Percentiles rank a stretch among this genome's conserved stretches.
Conservation (phyloP, 1,140 invertebrate species). For the Linepithema humile region DNA sequence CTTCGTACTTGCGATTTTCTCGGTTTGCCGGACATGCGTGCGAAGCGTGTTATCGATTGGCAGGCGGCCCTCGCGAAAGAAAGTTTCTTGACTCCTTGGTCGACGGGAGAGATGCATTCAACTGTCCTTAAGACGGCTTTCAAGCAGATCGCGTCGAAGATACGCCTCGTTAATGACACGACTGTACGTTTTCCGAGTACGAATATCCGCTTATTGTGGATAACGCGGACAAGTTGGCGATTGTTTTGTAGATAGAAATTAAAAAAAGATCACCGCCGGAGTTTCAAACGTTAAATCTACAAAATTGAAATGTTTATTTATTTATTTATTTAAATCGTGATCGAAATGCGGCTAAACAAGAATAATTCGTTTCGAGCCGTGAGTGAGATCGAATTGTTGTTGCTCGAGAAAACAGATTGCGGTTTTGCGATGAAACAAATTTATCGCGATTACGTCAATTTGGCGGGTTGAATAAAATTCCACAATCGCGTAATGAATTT, state of each 20-base stretch:
- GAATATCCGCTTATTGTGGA: background rate
- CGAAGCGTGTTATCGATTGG: constrained; percentile 51
- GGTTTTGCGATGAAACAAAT: background rate
- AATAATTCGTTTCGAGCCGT: background rate
- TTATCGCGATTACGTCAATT: constrained; percentile 2
- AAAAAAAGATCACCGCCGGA: background rate
- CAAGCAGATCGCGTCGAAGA: constrained; percentile 22
- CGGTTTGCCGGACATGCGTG: constrained; percentile 33
- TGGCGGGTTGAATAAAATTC: constrained; percentile 21
- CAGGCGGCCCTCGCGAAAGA: background rate
- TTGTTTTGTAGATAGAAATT: background rate
- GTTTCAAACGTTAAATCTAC: background rate
- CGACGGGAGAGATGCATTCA: constrained; percentile 23
- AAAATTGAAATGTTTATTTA: no score
- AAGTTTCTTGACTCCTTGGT: constrained; percentile 50
- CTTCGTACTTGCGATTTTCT: constrained; percentile 53
- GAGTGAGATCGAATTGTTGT: background rate
- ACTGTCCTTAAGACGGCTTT: constrained; percentile 16
- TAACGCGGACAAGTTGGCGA: background rate
- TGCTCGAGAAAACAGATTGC: background rate
- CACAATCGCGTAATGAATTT: constrained; percentile 40
- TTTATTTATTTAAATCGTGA: background rate
- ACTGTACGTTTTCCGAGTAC: no score
- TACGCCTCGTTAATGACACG: constrained; percentile 33
- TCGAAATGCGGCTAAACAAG: background rate